Base-by-base conservation (phyloP, 92 coral and sea anemone species). In the Epizoanthus scotinus region DNA sequence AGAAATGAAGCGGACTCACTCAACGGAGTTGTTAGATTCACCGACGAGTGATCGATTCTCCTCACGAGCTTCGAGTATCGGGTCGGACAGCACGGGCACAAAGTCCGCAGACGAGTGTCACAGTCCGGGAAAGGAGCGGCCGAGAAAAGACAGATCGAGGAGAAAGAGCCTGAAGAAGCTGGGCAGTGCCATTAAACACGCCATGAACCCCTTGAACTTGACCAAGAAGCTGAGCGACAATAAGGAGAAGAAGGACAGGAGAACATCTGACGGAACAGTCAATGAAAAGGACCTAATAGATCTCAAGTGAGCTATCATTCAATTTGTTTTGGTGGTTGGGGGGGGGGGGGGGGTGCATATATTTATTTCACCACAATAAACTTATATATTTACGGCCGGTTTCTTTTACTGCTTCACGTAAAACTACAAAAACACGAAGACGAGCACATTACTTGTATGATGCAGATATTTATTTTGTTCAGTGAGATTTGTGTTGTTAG, bases 101-200 rank as follows among this genome's bases (percentile, higher is more conserved):
- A 75, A 75, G 59, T 75, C 81, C 71, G 82, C 74, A 10, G 78
- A 67, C 52, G 86, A 88, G 53, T 62, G 92, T 9, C 73, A 71
- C 63, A 77, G 79, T 36, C 85, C 77, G 0, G 81, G 83, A 24
- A 49, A 77, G 19, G 77, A 64, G 27, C 68, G 81, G 36, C 44
- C 83, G 5, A 81, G 80, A 14, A 92, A 87, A 85, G 92, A 84
- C n/a, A 90, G 86, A 29, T 80, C 82, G 9, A 88, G 84, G 78
- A 88, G 77, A 60, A 88, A 91, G 27, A 89, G 97, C 29, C 84
- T 92, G 22, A 87, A 84, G 34, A 86, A 93, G 38, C 83, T 92
- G 24, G 97, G 97, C 8, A 92, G 85, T 70, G 97, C 94, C 1
- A 86, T 92, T 27, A 86, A 90, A 82, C 90, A 86, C 34, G 97